Evolutionary conservation across 92 coral and sea anemone species (phyloP).

Genomic region (Ricordea florida): DNA sequence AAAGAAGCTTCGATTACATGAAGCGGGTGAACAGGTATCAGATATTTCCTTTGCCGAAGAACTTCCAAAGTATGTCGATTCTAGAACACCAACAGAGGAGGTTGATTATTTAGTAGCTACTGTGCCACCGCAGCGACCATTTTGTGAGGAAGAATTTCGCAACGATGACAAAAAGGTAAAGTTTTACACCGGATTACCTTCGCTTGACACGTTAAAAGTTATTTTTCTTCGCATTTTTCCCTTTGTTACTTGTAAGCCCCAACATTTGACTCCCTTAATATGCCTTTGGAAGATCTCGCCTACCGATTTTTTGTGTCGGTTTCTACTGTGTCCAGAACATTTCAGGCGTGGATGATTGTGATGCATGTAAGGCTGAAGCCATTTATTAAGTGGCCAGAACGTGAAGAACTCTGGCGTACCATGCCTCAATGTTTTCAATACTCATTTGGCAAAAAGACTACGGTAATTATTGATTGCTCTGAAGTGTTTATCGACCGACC

Average conservation of each 20-base stretch:
- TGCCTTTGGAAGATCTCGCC: constrained; percentile 30
- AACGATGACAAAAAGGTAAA: constrained; percentile 18
- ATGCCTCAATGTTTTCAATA: constrained; percentile 54
- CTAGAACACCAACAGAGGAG: constrained; percentile 30
- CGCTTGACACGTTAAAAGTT: constrained; percentile 1
- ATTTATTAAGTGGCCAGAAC: constrained; percentile 44
- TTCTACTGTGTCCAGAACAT: constrained; percentile 16
- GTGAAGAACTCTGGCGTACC: constrained; percentile 48
- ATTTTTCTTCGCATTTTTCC: neutral
- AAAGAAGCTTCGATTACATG: neutral
- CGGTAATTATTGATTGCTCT: constrained; percentile 39
- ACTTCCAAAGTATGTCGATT: neutral
- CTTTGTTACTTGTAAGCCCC: constrained; percentile 1
- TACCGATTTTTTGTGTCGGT: constrained; percentile 17
- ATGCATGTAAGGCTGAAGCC: constrained; percentile 9
- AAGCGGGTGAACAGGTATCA: neutral
- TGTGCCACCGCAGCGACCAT: neutral
- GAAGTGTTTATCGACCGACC: constrained; percentile 27
- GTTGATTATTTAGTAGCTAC: constrained; percentile 22
- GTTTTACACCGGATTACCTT: constrained; percentile 45
- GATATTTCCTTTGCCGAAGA: neutral
- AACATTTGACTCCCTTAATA: neutral
- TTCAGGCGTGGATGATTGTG: constrained; percentile 35
- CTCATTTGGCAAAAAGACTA: constrained; percentile 42
- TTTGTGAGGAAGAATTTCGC: constrained; percentile 9